Evolutionary conservation across 2,113 vertebrate genomes (phyloP).

Genomic region (Campylomormyrus tamandua): DNA sequence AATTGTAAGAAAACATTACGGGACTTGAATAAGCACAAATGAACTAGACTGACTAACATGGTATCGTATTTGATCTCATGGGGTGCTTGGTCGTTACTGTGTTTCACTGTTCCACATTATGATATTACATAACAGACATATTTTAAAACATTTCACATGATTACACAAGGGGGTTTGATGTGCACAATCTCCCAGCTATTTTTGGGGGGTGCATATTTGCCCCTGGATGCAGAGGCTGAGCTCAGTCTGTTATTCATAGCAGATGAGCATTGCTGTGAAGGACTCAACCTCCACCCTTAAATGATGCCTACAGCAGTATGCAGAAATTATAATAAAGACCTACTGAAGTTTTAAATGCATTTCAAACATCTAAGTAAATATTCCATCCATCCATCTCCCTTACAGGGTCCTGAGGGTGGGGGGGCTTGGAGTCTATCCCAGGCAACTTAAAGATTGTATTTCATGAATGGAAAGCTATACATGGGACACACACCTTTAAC

Average conservation of each 20-base stretch:
- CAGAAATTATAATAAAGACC: not conserved
- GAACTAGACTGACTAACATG: not conserved
- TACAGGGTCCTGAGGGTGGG: not conserved
- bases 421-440: not conserved
- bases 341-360: not conserved
- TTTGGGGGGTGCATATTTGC: constrained; percentile 45
- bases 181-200: constrained; percentile 42
- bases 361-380: not conserved
- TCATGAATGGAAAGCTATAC: not conserved
- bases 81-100: not conserved
- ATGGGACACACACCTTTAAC: not conserved
- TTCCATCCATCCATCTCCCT: not conserved
- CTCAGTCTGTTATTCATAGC: constrained; percentile 52
- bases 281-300: not conserved
- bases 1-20: not conserved
- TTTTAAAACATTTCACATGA: not conserved
- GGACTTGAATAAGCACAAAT: not conserved
- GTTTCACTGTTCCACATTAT: not conserved
- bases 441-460: not conserved
- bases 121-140: not conserved
- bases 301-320: not conserved
- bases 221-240: constrained; percentile 37
- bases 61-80: not conserved
- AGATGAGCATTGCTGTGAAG: constrained; percentile 34
- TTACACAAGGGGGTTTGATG: constrained; percentile 42